Evolutionary conservation across 1,140 invertebrate genomes (phyloP), one percentile per base, ranked within the genome.

Genomic region (Propsilocerus akamusi): DNA sequence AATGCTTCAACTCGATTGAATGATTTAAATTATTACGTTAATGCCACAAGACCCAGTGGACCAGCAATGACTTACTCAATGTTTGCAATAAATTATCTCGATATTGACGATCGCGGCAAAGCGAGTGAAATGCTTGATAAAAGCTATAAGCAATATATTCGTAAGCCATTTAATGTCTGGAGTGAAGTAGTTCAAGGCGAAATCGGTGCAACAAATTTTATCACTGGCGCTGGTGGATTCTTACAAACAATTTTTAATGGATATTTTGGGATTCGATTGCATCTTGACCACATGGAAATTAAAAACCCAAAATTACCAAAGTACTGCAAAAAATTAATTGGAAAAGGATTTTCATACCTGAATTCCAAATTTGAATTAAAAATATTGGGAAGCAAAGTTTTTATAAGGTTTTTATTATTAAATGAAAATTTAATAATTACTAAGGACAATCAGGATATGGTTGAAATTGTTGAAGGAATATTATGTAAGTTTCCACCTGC

Each of bases 51-150:
- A 0, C 54, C 56, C 30, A 65, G 53, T 4, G 73, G 73, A 0
- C 72, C 73, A 4, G 72, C 73, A 0, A 74, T 75, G 72, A 73
- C 72, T 0, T 75, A 71, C 72, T 68, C 71, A 37, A 74, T 73
- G 72, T 71, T 74, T 53, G 58, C 71, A 0, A 64, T 72, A 0
- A 72, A 70, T 10, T 68, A 70, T 53, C 49, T 75, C 5, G 56
- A 59, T 3, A 46, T 69, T 4, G 56, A 53, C 2, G 63, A 72
- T 47, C 48, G 57, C 0, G 46, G 52, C 0, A 56, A 62, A 20
- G 72, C 72, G 3, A 57, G 62, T 0, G 50, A 57, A 4, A 59
- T 70, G 49, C 73, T 75, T 52, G 64, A 66, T 34, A 68, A 61
- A 30, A 72, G 70, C 53, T 74, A 72, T 49, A 60, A 66, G 41